Percentiles rank a stretch among this genome's conserved stretches.
Evolutionary conservation across 2,888 invertebrate species (phyloP).

Genomic region (Folsomia candida): DNA sequence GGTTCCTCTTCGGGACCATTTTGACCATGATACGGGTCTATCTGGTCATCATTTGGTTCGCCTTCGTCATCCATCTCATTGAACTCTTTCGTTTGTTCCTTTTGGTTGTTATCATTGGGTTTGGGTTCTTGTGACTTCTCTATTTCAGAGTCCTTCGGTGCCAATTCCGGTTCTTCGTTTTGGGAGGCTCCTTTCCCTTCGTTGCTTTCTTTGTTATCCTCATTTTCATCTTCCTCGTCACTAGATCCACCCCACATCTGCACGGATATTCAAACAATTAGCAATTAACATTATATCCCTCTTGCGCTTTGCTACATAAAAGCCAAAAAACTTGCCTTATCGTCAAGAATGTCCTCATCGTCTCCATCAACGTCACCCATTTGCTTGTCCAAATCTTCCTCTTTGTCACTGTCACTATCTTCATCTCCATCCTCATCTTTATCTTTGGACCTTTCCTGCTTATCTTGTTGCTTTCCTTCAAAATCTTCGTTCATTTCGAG

Average conservation of each 20-base stretch:
- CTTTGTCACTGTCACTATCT: slow-evolving; percentile 59
- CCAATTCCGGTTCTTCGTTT: slow-evolving; percentile 60
- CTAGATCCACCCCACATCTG: slow-evolving; percentile 64
- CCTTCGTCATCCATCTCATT: slow-evolving; percentile 62
- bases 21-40: slow-evolving; percentile 77
- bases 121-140: slow-evolving; percentile 19
- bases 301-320: not conserved
- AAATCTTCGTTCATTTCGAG: slow-evolving; percentile 96
- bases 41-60: slow-evolving; percentile 54
- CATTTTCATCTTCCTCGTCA: slow-evolving; percentile 71
- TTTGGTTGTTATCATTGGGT: slow-evolving; percentile 52
- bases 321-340: slow-evolving; percentile 54
- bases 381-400: slow-evolving; percentile 86
- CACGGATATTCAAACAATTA: slow-evolving; percentile 22
- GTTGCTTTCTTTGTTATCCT: slow-evolving; percentile 57
- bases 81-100: slow-evolving; percentile 53
- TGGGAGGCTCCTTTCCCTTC: slow-evolving; percentile 53
- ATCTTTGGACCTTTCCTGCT: slow-evolving; percentile 65
- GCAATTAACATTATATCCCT: not conserved
- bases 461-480: slow-evolving; percentile 79
- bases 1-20: slow-evolving; percentile 75
- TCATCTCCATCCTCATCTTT: slow-evolving; percentile 63
- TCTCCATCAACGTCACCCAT: slow-evolving; percentile 91
- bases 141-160: slow-evolving; percentile 50
- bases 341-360: slow-evolving; percentile 70